These are phyloP conservation scores for Chrysotoxum bicinctum DNA, from an alignment of 2,888 invertebrate species.

Conservation along the genomic window DNA sequence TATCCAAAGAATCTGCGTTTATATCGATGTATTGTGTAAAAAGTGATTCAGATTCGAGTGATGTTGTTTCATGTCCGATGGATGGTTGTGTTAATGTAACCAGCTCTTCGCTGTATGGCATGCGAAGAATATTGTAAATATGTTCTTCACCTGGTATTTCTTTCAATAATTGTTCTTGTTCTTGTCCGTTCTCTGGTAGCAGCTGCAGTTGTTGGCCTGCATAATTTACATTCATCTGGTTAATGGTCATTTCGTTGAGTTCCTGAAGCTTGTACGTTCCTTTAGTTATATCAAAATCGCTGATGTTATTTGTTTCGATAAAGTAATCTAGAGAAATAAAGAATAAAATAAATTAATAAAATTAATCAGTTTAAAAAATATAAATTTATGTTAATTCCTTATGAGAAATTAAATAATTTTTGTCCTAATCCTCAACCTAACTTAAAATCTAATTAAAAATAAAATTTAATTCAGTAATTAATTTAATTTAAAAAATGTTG, in stretches of 20 bases:
- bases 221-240: constrained; percentile 57
- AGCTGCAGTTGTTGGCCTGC: constrained; percentile 45
- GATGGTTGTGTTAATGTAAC: constrained; percentile 57
- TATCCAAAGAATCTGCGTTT: constrained; percentile 49
- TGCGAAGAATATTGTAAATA: constrained; percentile 43
- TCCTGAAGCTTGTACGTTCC: constrained; percentile 61
- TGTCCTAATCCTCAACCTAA: no score
- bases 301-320: constrained; percentile 61
- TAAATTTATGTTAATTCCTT: background rate
- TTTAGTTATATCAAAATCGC: constrained; percentile 63
- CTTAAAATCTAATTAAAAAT: no score
- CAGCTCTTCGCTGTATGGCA: constrained; percentile 61
- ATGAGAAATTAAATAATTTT: no score
- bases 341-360: background rate
- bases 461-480: no score
- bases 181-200: constrained; percentile 43
- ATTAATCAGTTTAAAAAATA: background rate
- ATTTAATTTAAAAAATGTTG: no score
- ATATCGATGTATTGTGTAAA: constrained; percentile 28
- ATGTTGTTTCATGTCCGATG: constrained; percentile 46
- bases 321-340: constrained; percentile 44
- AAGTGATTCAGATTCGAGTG: constrained; percentile 36
- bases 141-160: constrained; percentile 62
- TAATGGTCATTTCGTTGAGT: constrained; percentile 69
- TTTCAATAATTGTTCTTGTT: constrained; percentile 50